Conservation (phyloP, 2,113 vertebrate species). For the Laticauda laticaudata region DNA sequence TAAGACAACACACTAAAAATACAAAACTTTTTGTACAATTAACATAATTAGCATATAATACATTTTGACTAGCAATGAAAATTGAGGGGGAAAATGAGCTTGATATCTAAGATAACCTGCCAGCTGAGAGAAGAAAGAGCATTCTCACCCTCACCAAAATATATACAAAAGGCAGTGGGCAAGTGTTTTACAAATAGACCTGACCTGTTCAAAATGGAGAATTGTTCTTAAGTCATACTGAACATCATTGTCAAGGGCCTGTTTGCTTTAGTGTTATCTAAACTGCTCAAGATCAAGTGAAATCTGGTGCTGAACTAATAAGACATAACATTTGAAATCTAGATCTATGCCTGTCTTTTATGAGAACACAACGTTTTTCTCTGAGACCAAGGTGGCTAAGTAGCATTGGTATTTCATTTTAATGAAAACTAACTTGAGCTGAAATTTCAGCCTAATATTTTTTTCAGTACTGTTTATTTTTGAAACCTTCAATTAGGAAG, state of each 20-base stretch:
- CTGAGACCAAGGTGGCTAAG: not conserved
- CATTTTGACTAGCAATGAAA: not conserved
- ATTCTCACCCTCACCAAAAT: not conserved
- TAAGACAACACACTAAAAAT: not conserved
- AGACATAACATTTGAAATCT: not conserved
- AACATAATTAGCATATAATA: not conserved
- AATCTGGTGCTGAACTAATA: not conserved
- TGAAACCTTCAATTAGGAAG: not conserved
- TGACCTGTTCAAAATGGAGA: not conserved
- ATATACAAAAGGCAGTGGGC: not conserved
- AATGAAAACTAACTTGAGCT: not conserved
- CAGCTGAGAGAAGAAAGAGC: not conserved
- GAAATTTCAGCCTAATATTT: not conserved
- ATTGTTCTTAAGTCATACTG: not conserved
- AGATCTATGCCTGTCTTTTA: not conserved
- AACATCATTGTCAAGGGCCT: not conserved
- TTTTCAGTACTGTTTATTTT: not conserved
- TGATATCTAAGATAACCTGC: not conserved
- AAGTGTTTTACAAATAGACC: not conserved
- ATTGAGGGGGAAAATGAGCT: not conserved
- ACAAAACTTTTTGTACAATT: not conserved
- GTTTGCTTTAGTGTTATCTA: not conserved
- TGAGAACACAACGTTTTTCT: not conserved
- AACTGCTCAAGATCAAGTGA: not conserved
- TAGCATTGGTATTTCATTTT: not conserved